Base-by-base conservation (phyloP, 2,888 invertebrate species). In the Ochlodes sylvanus region DNA sequence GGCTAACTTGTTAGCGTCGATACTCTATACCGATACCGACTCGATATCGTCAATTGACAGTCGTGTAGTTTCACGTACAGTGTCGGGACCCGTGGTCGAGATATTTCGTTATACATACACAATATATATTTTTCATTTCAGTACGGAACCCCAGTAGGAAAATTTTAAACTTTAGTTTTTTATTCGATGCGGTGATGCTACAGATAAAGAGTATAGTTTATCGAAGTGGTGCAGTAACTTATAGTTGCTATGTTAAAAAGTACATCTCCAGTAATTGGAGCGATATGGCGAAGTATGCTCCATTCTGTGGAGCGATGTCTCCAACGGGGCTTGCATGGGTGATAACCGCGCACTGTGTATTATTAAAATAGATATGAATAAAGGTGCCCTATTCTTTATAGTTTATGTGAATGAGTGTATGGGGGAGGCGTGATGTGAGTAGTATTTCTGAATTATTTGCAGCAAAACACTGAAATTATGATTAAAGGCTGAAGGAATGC, bases 301-400 rank as follows among this genome's bases (percentile, higher is more conserved):
- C 38, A 38, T 21, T 14, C 52, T 52, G 7, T 21, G 52, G 21
- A 21, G 52, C 10, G 52, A 52, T 15, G 44, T 47, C 42, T 42
- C 27, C 10, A 17, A 17, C 15, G 47, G 14, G 12, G 2, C 44
- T 21, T 21, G 21, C 14, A 52, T 19, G 21, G 21, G 12, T 52
- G 21, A 52, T 21, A 52, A 52, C 52, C 52, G 21, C 12, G 52
- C 12, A 52, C 9, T 21, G 21, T 2, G 9, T 38, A 38, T 4
- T 38, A 38, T 1, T 52, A 21, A 52, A 52, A 34, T 50, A 65
- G 50, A 19, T 17, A 57, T 47, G 21, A 57, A 60, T 54, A n/a
- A 60, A 66, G 47, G 66, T 66, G 47, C 58, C 65, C 58, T 58
- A 50, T 38, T 27, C 27, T 27, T 38, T 38, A 38, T 41, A 50